phyloP scores from a whole-genome alignment of 2,113 vertebrate species.

The Centropus bengalensis region DNA sequence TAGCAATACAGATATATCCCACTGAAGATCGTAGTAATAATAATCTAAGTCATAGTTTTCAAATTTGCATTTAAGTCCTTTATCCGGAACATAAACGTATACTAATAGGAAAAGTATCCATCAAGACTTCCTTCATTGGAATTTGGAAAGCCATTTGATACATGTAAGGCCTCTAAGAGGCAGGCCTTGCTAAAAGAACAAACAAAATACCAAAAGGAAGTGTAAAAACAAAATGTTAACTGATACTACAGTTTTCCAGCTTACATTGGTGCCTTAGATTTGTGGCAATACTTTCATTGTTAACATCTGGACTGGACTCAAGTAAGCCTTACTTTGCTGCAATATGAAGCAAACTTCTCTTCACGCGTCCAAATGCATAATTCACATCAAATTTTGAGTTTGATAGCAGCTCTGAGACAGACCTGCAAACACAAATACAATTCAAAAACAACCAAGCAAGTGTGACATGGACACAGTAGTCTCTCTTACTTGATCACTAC shows the following conservation, averaged over 20 bases:
- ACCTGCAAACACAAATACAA: constrained; percentile 76
- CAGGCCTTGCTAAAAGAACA: neutral
- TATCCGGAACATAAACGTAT: neutral
- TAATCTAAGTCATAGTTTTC: neutral
- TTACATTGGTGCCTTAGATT: constrained; percentile 67
- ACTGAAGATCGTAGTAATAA: neutral
- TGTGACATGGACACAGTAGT: neutral
- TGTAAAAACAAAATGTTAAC: constrained; percentile 20
- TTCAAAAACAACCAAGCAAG: neutral
- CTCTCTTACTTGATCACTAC: neutral
- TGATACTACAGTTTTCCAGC: constrained; percentile 55
- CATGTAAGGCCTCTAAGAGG: neutral
- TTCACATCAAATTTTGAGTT: constrained; percentile 99
- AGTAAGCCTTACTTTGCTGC: constrained; percentile 93
- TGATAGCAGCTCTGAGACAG: constrained; percentile 93
- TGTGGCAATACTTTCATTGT: constrained; percentile 58
- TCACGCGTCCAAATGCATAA: constrained; percentile 97
- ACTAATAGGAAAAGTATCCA: neutral
- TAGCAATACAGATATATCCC: neutral
- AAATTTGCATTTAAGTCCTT: neutral
- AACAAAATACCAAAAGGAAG: neutral
- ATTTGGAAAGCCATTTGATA: neutral
- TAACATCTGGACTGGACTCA: constrained; percentile 52
- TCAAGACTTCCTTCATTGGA: neutral
- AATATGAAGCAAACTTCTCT: constrained; percentile 98